These are phyloP conservation scores for Notothenia coriiceps DNA, from an alignment of 2,113 vertebrate species.

Conservation along the genomic window DNA sequence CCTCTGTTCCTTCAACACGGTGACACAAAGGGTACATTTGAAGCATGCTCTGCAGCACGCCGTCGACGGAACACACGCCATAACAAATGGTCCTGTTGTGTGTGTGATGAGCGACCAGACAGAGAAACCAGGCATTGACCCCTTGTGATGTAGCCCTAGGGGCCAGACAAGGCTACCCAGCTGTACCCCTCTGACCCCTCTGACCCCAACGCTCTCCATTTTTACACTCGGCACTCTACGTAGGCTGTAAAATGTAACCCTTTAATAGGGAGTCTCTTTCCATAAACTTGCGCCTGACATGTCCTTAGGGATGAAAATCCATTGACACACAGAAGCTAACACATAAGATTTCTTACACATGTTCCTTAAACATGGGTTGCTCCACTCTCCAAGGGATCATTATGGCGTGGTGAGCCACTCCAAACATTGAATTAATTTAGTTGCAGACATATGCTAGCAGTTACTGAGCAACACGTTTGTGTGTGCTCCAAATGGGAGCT, in stretches of 20 bases:
- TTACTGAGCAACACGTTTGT: constrained; percentile 52
- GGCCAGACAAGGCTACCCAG: constrained; percentile 83
- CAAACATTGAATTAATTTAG: constrained; percentile 60
- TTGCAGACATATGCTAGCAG: constrained; percentile 65
- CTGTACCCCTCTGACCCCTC: constrained; percentile 75
- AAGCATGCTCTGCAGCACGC: constrained; percentile 78
- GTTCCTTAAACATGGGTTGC: constrained; percentile 38
- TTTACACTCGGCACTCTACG: constrained; percentile 68
- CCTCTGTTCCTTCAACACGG: constrained; percentile 83
- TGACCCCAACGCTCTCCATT: constrained; percentile 47
- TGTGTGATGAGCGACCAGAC: constrained; percentile 81
- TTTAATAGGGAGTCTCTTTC: constrained; percentile 55
- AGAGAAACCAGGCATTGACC: constrained; percentile 83
- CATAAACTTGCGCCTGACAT: constrained; percentile 60
- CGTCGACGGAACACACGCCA: constrained; percentile 78
- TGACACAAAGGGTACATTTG: constrained; percentile 89
- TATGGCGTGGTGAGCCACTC: constrained; percentile 44
- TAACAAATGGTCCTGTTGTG: constrained; percentile 88
- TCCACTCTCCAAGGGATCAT: constrained; percentile 38
- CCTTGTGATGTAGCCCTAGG: constrained; percentile 75
- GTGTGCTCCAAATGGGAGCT: constrained; percentile 34
- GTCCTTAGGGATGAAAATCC: constrained; percentile 62
- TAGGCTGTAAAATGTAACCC: constrained; percentile 67
- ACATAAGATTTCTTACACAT: constrained; percentile 53
- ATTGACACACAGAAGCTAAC: constrained; percentile 68